Evolutionary conservation across 1,140 invertebrate species (phyloP), one percentile per base, ranked within the genome.

Genomic region (Megalopta genalis): DNA sequence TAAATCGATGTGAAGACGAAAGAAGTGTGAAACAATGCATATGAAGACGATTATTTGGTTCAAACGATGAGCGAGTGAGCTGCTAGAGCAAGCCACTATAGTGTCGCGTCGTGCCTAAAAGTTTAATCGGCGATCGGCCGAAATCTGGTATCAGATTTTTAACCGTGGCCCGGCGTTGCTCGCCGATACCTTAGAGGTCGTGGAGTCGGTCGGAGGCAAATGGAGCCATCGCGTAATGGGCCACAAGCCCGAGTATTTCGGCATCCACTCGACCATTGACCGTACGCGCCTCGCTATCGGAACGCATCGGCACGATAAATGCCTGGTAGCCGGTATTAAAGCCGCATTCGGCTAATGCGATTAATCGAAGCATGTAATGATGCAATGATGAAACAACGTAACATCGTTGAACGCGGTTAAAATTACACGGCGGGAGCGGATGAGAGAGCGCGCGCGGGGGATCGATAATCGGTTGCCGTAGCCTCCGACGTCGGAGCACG

Each of bases 331-430:
- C 72, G 68, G 83, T 73, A 73, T 68, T 68, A 80, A 84, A 80
- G 82, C 82, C 82, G 79, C 82, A 84, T 85, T 85, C 82, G 79
- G 74, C 68, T 85, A 85, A 85, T 85, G 79, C 79, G 84, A 85
- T 85, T 85, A 85, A 81, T 81, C 74, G 65, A 82, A 81, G 73
- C 83, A 78, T 84, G 83, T 85, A 85, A 85, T 75, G 83, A 85
- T 82, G 72, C 72, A 81, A 85, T 85, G 80, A 85, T 69, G 83
- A 75, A 85, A 83, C 82, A 73, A 80, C 70, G 68, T 39, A 71
- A 72, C 76, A 54, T 72, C 60, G 77, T 70, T 73, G 64, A 79
- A 73, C 65, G 77, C 69, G 69, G 70, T 74, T 79, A 74, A 79
- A 79, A 79, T 79, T 79, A 79, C 27, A 66, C 39, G 39, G 37